Percentiles rank a stretch among this genome's conserved stretches.
phyloP scores from a whole-genome alignment of 2,888 invertebrate genomes.

The Callyntrura sp. region DNA sequence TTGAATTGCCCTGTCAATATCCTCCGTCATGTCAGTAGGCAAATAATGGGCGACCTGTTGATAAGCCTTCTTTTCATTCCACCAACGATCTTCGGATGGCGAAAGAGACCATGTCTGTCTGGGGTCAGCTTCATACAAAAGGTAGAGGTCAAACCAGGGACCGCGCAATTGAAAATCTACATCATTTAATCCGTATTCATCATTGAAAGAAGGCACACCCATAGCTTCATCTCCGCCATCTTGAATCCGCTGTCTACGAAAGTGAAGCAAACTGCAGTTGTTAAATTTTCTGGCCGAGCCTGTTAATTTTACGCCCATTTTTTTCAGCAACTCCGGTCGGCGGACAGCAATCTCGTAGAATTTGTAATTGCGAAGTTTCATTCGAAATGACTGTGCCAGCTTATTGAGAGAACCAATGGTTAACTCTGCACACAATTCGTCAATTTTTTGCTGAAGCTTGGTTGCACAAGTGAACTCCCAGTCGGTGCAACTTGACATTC shows the following conservation, averaged over 20 bases:
- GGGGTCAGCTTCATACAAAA: slow-evolving; percentile 17
- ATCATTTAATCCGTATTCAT: not conserved
- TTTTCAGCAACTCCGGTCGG: not conserved
- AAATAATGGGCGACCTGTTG: slow-evolving; percentile 19
- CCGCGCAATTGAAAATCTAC: not conserved
- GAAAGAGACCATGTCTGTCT: not conserved
- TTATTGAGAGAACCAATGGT: not conserved
- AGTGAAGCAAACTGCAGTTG: not conserved
- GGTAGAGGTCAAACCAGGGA: slow-evolving; percentile 35
- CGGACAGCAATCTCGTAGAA: not conserved
- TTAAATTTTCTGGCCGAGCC: not conserved
- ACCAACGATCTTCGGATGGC: not conserved
- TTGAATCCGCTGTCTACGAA: not conserved
- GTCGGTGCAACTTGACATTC: not conserved
- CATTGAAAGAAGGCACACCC: not conserved
- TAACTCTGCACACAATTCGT: not conserved
- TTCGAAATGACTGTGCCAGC: not conserved
- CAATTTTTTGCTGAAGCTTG: not conserved
- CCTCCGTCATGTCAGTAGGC: not conserved
- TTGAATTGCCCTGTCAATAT: not conserved
- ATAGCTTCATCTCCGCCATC: not conserved
- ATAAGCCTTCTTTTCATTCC: slow-evolving; percentile 46
- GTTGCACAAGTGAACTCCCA: not conserved
- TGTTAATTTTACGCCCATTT: not conserved
- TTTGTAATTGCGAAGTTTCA: not conserved